phyloP scores from a whole-genome alignment of 1,140 invertebrate genomes.

The Bombus difficillimus region DNA sequence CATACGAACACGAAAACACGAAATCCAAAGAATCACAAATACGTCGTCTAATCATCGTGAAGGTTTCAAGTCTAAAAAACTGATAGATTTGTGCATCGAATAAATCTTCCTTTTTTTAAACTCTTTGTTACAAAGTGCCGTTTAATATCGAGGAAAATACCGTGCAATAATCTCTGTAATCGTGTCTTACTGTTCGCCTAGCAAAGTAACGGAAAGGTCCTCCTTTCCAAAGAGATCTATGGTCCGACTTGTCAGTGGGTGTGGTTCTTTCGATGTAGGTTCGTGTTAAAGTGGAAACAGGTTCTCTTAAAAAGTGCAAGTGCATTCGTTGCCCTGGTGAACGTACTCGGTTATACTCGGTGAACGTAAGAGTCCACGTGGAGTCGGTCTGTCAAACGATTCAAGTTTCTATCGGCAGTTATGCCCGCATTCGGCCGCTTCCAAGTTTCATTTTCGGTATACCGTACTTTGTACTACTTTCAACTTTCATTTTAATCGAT shows the following conservation, averaged over 20 bases:
- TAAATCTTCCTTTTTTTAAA: not conserved
- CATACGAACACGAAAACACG: no score
- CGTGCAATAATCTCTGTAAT: not conserved
- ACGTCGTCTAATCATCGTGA: no score
- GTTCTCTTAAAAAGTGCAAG: conserved; percentile 81
- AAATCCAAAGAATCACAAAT: no score
- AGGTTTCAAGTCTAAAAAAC: no score
- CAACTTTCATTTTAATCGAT: not conserved
- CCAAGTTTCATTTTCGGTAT: conserved; percentile 24
- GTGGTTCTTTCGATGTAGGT: conserved; percentile 67
- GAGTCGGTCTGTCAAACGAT: conserved; percentile 47
- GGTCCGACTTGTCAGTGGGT: conserved; percentile 63
- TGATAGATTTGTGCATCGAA: not conserved
- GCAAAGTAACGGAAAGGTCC: conserved; percentile 48
- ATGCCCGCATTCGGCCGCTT: not conserved
- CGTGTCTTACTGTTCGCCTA: not conserved
- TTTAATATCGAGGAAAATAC: not conserved
- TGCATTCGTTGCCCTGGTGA: conserved; percentile 76
- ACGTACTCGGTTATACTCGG: conserved; percentile 58
- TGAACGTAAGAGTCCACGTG: conserved; percentile 63
- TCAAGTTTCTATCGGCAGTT: conserved; percentile 24
- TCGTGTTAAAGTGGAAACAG: conserved; percentile 70
- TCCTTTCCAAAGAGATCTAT: conserved; percentile 52
- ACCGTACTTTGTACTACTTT: not conserved
- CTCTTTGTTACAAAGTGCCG: not conserved